Base-by-base conservation (phyloP, 2,797 vertebrate genomes). In the Gila robusta region DNA sequence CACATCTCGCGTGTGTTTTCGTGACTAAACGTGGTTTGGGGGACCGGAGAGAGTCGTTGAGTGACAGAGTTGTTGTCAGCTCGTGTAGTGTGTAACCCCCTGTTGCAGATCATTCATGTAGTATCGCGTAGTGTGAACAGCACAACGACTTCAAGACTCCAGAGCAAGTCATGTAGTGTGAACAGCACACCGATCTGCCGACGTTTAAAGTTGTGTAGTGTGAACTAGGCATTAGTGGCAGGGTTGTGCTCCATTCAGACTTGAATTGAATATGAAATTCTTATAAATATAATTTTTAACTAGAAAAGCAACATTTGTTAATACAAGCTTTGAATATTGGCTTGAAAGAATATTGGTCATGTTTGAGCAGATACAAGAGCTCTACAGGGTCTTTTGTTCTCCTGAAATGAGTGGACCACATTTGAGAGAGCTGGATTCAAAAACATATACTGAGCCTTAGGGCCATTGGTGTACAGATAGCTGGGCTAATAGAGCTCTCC, bases 381-480 rank as follows among this genome's bases (percentile, higher is more conserved):
- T 41, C 28, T 52, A 39, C 54, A 7, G 26, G 11, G 35, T 39
- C 9, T 47, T 67, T 76, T 62, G 67, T 72, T 81, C 66, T 73
- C 41, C 52, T n/a, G 14, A 87, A 77, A 70, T 52, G 44, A 79
- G 44, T 81, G 72, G 64, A 70, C 66, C 87, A 87, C 95, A 92
- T 95, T 94, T 93, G 93, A 93, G 93, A 91, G 92, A 92, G 91
- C 91, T 93, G 91, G 92, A 87, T 88, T 94, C 93, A 91, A 92
- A 93, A 92, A 93, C 92, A 88, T 93, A 88, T 87, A 94, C 92
- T 90, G 93, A 89, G 92, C 91, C 91, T 88, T 21, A 26, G 89
- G 69, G 78, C 90, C 93, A 93, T 94, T 95, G 94, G 19, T 81
- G 92, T 93, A 94, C 92, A 92, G 92, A 93, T 94, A 94, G 94